Evolutionary conservation across 1,140 invertebrate genomes (phyloP).

Genomic region (Tetranychus cinnabarinus): DNA sequence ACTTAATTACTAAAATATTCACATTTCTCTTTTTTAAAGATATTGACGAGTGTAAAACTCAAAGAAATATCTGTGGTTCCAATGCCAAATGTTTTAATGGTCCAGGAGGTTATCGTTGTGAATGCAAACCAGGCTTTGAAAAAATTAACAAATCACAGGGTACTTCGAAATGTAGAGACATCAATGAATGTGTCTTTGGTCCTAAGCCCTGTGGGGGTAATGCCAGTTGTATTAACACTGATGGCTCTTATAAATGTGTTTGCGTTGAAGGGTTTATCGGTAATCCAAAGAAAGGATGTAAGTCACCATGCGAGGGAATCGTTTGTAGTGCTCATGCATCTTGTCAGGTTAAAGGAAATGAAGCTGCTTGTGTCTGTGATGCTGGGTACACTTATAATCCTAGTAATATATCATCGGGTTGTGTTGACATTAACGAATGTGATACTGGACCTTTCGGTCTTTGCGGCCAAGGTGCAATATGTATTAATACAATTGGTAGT

Average conservation of each 20-base stretch:
- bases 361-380: constrained; percentile 56
- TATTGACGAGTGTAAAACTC: too few relatives aligned
- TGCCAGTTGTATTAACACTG: constrained; percentile 44
- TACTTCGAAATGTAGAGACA: constrained; percentile 1
- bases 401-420: constrained; percentile 15
- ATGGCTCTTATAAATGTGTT: constrained; percentile 23
- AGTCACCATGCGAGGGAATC: constrained; percentile 5
- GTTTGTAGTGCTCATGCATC: constrained; percentile 60
- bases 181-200: constrained; percentile 31
- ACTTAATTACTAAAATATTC: too few relatives aligned
- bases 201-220: constrained; percentile 43
- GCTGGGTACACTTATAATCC: constrained; percentile 55
- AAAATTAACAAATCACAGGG: too few relatives aligned
- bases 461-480: constrained; percentile 59
- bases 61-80: constrained; percentile 17
- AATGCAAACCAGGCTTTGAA: neutral
- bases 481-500: constrained; percentile 58
- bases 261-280: constrained; percentile 16
- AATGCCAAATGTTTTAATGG: constrained; percentile 48
- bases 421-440: constrained; percentile 49
- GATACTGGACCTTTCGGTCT: constrained; percentile 28
- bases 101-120: constrained; percentile 25
- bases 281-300: neutral
- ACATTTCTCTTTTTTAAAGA: too few relatives aligned
- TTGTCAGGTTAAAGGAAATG: constrained; percentile 53